A percentile compares a stretch with the other conserved stretches of the same genome.
These are phyloP conservation scores for Callosobruchus maculatus DNA, from an alignment of 2,888 invertebrate genomes.

Conservation along the genomic window DNA sequence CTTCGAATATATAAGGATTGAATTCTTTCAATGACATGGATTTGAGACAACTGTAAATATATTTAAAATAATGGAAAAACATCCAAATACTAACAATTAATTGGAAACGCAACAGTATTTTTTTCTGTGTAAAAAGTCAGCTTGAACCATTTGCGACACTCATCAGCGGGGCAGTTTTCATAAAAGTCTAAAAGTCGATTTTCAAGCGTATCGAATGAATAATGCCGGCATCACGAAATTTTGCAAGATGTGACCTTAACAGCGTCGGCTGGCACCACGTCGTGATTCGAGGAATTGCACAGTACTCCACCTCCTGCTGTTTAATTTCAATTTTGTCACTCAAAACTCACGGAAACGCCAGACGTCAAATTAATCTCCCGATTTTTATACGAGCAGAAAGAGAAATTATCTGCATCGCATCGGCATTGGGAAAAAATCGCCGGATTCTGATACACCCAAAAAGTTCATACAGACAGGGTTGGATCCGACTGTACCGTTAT, in stretches of 20 bases:
- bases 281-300: background rate
- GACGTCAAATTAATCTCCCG: background rate
- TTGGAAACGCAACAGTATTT: no score
- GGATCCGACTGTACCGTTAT: background rate
- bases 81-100: no score
- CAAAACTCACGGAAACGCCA: background rate
- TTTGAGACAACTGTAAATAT: no score
- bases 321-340: background rate
- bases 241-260: background rate
- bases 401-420: background rate
- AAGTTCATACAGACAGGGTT: background rate
- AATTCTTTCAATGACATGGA: no score
- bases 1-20: no score
- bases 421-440: background rate
- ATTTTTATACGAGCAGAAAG: background rate
- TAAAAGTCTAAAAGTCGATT: background rate
- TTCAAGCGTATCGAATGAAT: background rate
- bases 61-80: no score
- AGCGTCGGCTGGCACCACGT: background rate
- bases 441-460: background rate
- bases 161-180: background rate
- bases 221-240: background rate
- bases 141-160: background rate
- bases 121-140: no score
- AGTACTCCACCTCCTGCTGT: background rate